These are phyloP conservation scores for Drosophila tanythrix DNA, from an alignment of 2,888 invertebrate species.

Conservation along the genomic window DNA sequence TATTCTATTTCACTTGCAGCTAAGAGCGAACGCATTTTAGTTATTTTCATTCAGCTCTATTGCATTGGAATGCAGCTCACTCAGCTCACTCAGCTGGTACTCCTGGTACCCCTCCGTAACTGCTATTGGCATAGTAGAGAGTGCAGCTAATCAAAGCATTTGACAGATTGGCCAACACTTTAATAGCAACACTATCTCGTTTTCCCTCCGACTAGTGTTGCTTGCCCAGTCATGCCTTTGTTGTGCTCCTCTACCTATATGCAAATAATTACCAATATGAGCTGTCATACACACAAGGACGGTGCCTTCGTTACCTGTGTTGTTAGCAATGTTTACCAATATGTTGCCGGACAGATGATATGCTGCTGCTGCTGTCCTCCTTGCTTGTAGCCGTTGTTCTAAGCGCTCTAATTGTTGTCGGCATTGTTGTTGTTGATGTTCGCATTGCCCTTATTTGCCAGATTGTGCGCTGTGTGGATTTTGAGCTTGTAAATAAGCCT, in stretches of 20 bases:
- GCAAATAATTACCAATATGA: constrained; percentile 77
- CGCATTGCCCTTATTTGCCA: constrained; percentile 6
- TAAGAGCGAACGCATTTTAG: constrained; percentile 53
- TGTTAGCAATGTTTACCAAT: constrained; percentile 62
- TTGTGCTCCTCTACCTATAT: constrained; percentile 43
- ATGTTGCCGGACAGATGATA: constrained; percentile 60
- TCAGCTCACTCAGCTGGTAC: constrained; percentile 20
- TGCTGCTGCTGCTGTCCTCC: constrained; percentile 24
- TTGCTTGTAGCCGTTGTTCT: constrained; percentile 28
- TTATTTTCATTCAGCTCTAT: constrained; percentile 13
- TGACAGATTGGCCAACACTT: constrained; percentile 37
- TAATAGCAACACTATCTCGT: constrained; percentile 14
- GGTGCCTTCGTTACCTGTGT: constrained; percentile 29
- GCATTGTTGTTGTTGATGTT: constrained; percentile 22
- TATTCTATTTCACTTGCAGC: constrained; percentile 65
- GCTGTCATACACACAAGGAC: constrained; percentile 53
- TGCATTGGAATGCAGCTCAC: constrained; percentile 43
- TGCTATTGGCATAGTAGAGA: background rate
- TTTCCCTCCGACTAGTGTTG: background rate
- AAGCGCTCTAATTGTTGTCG: constrained; percentile 49
- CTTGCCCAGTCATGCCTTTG: constrained; percentile 1
- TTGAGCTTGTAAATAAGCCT: constrained; percentile 78
- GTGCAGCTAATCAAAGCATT: constrained; percentile 60
- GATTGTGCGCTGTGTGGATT: constrained; percentile 52
- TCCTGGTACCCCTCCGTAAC: background rate